phyloP scores from a whole-genome alignment of 1,140 invertebrate species.

The Colletes gigas region DNA sequence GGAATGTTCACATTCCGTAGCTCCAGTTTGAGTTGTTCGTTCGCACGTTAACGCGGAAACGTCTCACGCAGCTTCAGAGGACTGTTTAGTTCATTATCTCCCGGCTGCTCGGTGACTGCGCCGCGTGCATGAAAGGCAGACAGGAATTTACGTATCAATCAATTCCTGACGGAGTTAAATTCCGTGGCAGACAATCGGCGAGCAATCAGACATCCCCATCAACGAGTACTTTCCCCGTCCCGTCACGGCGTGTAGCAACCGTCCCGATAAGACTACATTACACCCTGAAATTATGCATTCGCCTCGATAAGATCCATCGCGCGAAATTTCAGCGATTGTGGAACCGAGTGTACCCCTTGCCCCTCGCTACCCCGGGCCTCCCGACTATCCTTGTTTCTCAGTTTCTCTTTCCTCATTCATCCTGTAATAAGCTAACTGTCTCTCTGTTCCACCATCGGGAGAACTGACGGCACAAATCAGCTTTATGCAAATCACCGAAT shows the following conservation, averaged over 20 bases:
- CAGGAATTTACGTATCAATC: constrained; percentile 34
- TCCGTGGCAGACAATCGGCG: constrained; percentile 2
- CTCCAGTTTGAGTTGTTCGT: too few relatives aligned
- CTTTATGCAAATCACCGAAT: constrained; percentile 66
- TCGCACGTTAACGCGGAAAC: background rate
- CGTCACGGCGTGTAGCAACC: background rate
- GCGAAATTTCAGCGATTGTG: constrained; percentile 59
- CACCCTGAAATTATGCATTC: constrained; percentile 65
- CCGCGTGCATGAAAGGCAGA: background rate
- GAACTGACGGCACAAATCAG: constrained; percentile 52
- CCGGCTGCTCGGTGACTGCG: background rate
- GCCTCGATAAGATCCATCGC: constrained; percentile 61
- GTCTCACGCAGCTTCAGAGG: background rate
- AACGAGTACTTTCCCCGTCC: constrained; percentile 16
- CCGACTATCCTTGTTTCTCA: background rate
- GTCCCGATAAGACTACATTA: constrained; percentile 40
- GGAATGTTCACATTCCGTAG: background rate
- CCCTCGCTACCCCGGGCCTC: background rate
- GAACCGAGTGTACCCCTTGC: background rate
- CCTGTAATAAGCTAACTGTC: constrained; percentile 37
- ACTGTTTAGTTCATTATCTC: constrained; percentile 15
- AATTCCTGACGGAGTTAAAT: constrained; percentile 26
- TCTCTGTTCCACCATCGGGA: constrained; percentile 23
- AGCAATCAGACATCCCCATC: constrained; percentile 24
- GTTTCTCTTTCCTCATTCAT: constrained; percentile 31